Percentiles rank a stretch among this genome's conserved stretches.
These are phyloP conservation scores for Exephanes ischioxanthus DNA, from an alignment of 2,888 invertebrate species.

Conservation along the genomic window DNA sequence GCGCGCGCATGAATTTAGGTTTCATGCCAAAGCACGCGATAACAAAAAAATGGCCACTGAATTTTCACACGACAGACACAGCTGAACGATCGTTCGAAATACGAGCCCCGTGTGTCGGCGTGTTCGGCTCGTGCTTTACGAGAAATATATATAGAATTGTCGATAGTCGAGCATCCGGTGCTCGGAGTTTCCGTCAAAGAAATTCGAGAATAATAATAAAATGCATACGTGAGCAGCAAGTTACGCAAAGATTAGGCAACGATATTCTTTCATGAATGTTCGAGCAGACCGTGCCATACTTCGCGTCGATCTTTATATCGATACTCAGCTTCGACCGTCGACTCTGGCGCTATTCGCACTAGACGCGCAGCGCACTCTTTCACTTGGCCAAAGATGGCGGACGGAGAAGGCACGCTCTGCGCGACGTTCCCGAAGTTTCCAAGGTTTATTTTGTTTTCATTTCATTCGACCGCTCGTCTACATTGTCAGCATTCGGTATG, in stretches of 20 bases:
- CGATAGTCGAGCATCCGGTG: background rate
- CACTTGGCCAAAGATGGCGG: background rate
- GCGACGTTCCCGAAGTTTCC: background rate
- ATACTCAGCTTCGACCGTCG: no score
- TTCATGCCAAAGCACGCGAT: no score
- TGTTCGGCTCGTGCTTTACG: background rate
- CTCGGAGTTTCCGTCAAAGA: conserved; percentile 27
- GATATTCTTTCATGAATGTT: no score
- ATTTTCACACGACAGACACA: conserved; percentile 26
- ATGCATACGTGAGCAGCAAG: no score
- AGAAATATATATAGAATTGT: conserved; percentile 35
- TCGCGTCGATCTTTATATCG: no score
- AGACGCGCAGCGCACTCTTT: background rate
- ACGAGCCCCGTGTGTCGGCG: background rate
- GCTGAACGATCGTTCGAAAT: conserved; percentile 25
- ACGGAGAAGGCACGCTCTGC: background rate
- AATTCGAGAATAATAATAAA: no score
- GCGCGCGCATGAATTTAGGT: no score
- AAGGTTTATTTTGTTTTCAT: background rate
- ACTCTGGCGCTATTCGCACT: no score
- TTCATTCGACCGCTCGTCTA: background rate
- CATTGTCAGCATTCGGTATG: background rate
- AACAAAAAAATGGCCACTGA: conserved; percentile 27
- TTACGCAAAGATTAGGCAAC: no score
- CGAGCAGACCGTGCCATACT: no score